Evolutionary conservation across 2,113 vertebrate genomes (phyloP), one percentile per base, ranked within the genome.

Genomic region (Tapirus terrestris): DNA sequence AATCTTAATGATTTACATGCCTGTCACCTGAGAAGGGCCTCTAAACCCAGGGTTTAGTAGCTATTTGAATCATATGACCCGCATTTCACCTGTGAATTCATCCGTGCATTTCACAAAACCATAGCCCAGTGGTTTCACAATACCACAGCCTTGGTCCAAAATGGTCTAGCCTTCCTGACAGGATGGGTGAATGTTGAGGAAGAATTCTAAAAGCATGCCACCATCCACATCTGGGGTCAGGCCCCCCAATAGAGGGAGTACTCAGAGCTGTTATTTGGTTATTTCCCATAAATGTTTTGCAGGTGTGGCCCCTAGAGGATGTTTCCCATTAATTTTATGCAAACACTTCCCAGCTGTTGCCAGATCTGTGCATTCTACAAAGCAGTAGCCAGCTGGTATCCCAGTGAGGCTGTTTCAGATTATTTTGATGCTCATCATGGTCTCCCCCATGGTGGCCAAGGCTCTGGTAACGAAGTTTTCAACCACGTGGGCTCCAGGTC

Each of bases 201-300:
- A 99, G 98, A 99, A 99, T 97, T 99, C 99, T 80, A 99, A 99
- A 53, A 99, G 98, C 99, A 99, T 99, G 72, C 99, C 99, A 73
- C 99, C 99, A 72, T 99, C 99, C 97, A 99, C 99, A 0, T 99
- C 99, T 1, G 99, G 99, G 60, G 99, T 99, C 61, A 99, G 98
- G 6, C 20, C 99, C 77, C 99, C 99, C 73, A 11, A 53, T 97
- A 99, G 99, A 99, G 98, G 63, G 99, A 99, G 95, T 99, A 99
- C 97, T 99, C 99, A 89, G 99, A 99, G 94, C 99, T 99, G 43
- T 98, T 98, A 61, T 99, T 99, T 1, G 98, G 99, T 56, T 99
- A 99, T 94, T 99, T 99, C 86, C 99, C 99, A 58, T 99, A 99
- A 99, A 92, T 99, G 98, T 97, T 99, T 99, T 3, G 99, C 99